Conservation (phyloP, 1,140 invertebrate genomes). For the Conus ventricosus region DNA sequence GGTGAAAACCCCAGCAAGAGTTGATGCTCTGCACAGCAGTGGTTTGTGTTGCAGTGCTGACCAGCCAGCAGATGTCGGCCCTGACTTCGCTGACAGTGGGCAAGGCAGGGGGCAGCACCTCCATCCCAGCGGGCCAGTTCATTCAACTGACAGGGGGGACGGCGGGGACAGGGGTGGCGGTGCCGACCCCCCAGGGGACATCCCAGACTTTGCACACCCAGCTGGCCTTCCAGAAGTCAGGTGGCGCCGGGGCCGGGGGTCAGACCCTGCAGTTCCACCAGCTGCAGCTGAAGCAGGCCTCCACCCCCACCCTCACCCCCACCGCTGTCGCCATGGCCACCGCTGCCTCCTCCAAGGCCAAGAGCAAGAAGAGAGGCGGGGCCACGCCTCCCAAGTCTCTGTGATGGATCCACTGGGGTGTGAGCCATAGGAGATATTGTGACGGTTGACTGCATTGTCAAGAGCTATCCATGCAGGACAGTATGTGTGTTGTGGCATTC, state of each 20-base stretch:
- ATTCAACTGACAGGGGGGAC: conserved; percentile 54
- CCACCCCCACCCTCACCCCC: conserved; percentile 80
- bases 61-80: conserved; percentile 51
- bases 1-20: background rate
- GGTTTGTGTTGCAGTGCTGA: conserved; percentile 35
- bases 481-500: too few relatives aligned
- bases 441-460: too few relatives aligned
- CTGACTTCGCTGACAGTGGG: conserved; percentile 54
- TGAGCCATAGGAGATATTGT: too few relatives aligned
- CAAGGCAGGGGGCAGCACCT: conserved; percentile 41
- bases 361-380: conserved; percentile 69
- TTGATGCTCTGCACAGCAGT: background rate
- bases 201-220: conserved; percentile 37
- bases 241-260: conserved; percentile 42
- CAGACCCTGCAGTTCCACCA: conserved; percentile 62
- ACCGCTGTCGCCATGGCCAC: conserved; percentile 74
- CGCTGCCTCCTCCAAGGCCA: conserved; percentile 50
- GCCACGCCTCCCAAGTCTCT: conserved; percentile 65
- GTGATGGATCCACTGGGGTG: background rate
- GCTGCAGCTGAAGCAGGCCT: conserved; percentile 78
- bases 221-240: conserved; percentile 56
- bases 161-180: conserved; percentile 36
- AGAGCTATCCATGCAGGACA: too few relatives aligned
- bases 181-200: conserved; percentile 44
- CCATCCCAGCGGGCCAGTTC: conserved; percentile 57